Base-by-base conservation (phyloP, 37 sponge, comb jelly and placozoan species). In the Beroe forskalii region DNA sequence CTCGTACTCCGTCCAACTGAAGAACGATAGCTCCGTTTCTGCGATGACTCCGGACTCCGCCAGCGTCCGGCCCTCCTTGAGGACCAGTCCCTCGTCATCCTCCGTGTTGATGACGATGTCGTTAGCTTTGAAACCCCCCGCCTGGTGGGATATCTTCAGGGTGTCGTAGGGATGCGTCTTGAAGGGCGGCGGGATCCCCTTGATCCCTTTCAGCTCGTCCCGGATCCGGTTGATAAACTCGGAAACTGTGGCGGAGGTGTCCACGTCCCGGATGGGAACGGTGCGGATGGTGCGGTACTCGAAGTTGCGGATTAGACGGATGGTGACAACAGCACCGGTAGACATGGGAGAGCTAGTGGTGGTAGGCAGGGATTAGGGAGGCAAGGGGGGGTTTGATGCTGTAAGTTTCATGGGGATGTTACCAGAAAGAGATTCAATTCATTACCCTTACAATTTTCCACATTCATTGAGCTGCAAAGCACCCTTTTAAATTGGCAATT, bases 81-180 rank as follows among this genome's bases (percentile, higher is more conserved):
- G 30, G 25, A 80, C 42, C 86, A 80, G 27, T 27, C 8, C 3
- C 31, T 80, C 86, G 30, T 80, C 86, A 22, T 25, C 86, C 4
- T 80, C 86, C 1, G 42, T 22, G 55, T 80, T 80, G 3, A 80
- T 80, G 3, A 80, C 86, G 31, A 80, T 80, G 35, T 80, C 86
- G 22, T 80, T 80, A 19, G 86, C 86, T 44, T 80, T 80, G 55
- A 80, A 80, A 19, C 86, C 35, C 4, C 86, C 86, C 40, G 86
- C 86, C 27, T 80, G 86, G 55, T 80, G 86, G 48, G 86, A 80
- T 9, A 80, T 80, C 55, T 80, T 80, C 3, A 80, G 86, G 44
- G 86, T 80, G 48, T 80, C 86, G 55, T 80, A 80, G 55, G 55
- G 55, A 42, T 80, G 86, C 0, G 55, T 80, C 4, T 44, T 41